phyloP scores from a whole-genome alignment of 2,797 vertebrate species.

The Poecilia wingei region DNA sequence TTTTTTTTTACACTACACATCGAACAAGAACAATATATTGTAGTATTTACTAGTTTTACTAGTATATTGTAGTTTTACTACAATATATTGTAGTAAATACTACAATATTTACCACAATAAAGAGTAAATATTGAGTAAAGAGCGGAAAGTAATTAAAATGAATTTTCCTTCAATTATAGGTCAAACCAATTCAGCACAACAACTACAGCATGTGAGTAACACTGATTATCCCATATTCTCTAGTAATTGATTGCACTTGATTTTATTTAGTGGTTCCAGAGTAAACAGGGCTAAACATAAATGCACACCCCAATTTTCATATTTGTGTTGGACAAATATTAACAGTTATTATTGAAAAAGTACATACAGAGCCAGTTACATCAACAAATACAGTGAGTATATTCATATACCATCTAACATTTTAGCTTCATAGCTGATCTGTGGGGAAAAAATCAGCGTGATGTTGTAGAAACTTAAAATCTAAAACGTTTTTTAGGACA shows the following conservation, averaged over 20 bases:
- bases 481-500: not conserved
- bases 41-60: not conserved
- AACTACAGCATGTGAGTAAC: not conserved
- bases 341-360: not conserved
- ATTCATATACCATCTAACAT: not conserved
- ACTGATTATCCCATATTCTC: not conserved
- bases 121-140: not conserved
- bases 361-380: not conserved
- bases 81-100: too few species aligned
- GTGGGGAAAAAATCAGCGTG: not conserved
- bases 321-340: not conserved
- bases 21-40: slow-evolving; percentile 3
- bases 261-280: not conserved
- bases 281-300: not conserved
- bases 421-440: not conserved
- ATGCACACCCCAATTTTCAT: not conserved
- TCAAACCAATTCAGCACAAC: not conserved
- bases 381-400: not conserved
- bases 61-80: too few species aligned
- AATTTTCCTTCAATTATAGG: not conserved
- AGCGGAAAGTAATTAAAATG: not conserved
- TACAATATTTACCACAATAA: too few species aligned
- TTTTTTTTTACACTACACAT: not conserved
- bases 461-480: not conserved
- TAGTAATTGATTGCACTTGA: not conserved